Evolutionary conservation across 2,888 invertebrate species (phyloP).

Genomic region (Drosophila ochracea): DNA sequence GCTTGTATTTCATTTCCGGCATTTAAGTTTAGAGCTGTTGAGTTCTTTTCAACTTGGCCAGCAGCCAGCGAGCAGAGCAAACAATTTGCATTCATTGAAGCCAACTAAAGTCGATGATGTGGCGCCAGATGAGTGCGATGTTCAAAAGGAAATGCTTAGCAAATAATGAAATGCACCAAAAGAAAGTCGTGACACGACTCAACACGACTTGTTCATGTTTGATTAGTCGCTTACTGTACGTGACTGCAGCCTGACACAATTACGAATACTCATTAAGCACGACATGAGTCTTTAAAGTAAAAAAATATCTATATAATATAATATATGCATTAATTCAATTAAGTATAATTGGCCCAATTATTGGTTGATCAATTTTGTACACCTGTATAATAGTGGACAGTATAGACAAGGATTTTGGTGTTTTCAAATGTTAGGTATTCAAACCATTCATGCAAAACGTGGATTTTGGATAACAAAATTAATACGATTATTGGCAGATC

Average conservation of each 20-base stretch:
- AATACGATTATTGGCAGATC: neutral
- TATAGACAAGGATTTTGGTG: neutral
- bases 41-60: conserved; percentile 44
- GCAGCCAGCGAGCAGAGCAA: conserved; percentile 30
- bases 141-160: conserved; percentile 14
- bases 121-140: conserved; percentile 7
- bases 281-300: neutral
- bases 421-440: no score
- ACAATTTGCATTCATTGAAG: conserved; percentile 54
- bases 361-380: neutral
- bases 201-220: neutral
- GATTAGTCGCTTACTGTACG: neutral
- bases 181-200: neutral
- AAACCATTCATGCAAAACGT: no score
- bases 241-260: neutral
- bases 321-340: neutral
- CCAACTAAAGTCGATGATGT: conserved; percentile 10
- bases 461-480: no score
- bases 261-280: no score
- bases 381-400: no score
- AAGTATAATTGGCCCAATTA: neutral
- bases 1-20: conserved; percentile 69
- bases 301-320: neutral
- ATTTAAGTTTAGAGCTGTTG: conserved; percentile 49
- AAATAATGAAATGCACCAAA: conserved; percentile 9